phyloP scores from a whole-genome alignment of 2,888 invertebrate genomes.

The Sicus ferrugineus region DNA sequence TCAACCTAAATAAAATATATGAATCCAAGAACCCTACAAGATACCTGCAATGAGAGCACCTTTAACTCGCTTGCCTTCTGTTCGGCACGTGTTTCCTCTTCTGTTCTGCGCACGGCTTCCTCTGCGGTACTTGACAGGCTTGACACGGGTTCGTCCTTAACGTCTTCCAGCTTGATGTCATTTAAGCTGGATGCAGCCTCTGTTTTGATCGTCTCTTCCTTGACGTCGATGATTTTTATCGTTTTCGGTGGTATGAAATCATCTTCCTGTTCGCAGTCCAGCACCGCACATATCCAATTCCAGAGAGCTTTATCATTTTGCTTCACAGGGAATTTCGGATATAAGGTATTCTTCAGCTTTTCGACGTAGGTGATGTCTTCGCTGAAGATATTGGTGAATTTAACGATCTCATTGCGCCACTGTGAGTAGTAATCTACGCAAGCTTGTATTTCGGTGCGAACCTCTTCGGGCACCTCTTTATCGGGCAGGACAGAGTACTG shows the following conservation, averaged over 20 bases:
- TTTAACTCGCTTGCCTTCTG: constrained; percentile 58
- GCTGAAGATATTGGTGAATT: constrained; percentile 67
- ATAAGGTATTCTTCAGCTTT: constrained; percentile 82
- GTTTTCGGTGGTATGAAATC: constrained; percentile 69
- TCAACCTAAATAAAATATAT: background rate
- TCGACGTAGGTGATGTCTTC: constrained; percentile 80
- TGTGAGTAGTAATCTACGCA: constrained; percentile 85
- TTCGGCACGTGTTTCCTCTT: constrained; percentile 52
- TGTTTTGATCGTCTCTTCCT: constrained; percentile 49
- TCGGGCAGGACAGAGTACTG: constrained; percentile 87
- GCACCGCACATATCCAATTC: constrained; percentile 79
- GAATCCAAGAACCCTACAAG: background rate
- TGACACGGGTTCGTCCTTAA: constrained; percentile 50
- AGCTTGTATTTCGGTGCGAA: constrained; percentile 85
- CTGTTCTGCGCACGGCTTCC: constrained; percentile 50
- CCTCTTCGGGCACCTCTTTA: constrained; percentile 78
- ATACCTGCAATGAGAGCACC: constrained; percentile 56
- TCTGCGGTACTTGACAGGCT: constrained; percentile 38
- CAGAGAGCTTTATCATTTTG: constrained; percentile 79
- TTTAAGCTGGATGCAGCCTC: constrained; percentile 18
- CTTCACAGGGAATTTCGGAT: constrained; percentile 83
- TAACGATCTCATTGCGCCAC: constrained; percentile 71
- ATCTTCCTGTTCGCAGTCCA: constrained; percentile 78
- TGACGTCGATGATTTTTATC: constrained; percentile 57
- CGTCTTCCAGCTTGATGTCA: constrained; percentile 48